A percentile compares a stretch with the other conserved stretches of the same genome.
Conservation (phyloP, 2,113 vertebrate genomes). For the Cariama cristata region DNA sequence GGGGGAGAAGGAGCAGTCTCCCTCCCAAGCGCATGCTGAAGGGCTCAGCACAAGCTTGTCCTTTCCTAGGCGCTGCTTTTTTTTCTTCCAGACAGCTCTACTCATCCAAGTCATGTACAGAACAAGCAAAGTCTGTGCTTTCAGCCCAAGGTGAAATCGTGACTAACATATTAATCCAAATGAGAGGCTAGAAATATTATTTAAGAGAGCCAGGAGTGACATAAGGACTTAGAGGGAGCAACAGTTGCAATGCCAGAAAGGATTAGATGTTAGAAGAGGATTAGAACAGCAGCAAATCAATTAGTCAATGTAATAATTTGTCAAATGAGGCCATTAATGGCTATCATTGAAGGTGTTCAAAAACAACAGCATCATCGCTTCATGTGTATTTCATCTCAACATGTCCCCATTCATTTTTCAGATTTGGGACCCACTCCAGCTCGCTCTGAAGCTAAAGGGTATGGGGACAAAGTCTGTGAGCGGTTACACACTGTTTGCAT, state of each 20-base stretch:
- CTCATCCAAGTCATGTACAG: background rate
- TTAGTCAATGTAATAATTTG: constrained; percentile 42
- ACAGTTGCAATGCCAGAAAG: background rate
- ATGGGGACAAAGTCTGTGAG: background rate
- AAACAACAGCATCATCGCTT: constrained; percentile 4
- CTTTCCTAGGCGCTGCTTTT: background rate
- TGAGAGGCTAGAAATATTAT: background rate
- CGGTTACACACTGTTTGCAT: background rate
- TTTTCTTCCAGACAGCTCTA: background rate
- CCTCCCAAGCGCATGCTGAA: rapidly evolving
- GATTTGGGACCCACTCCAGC: background rate
- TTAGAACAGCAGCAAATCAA: constrained; percentile 9
- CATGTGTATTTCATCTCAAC: background rate
- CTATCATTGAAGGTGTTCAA: background rate
- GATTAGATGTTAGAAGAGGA: background rate
- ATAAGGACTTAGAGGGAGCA: background rate
- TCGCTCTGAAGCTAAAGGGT: background rate
- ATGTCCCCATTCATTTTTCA: background rate
- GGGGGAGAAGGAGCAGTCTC: background rate
- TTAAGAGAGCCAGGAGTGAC: constrained; percentile 1
- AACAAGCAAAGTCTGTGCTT: background rate
- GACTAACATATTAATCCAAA: background rate
- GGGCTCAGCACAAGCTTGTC: background rate
- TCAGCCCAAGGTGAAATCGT: constrained; percentile 14
- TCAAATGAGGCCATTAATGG: background rate